phyloP scores from a whole-genome alignment of 2,888 invertebrate genomes.

The Cerastis leucographa region DNA sequence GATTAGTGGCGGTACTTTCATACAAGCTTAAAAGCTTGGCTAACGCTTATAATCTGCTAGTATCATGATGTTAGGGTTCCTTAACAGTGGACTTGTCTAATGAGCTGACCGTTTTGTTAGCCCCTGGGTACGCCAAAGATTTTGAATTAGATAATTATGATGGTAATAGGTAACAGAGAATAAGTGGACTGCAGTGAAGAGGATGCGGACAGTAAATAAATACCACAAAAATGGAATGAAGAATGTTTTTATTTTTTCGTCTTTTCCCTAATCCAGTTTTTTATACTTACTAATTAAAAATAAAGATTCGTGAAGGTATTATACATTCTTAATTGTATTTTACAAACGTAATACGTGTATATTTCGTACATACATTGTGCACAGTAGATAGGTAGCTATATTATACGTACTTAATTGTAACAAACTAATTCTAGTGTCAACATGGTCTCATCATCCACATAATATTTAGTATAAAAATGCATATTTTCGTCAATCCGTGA shows the following conservation, averaged over 20 bases:
- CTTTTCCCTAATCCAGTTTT: conserved; percentile 53
- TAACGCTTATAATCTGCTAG: no score
- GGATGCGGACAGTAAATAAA: conserved; percentile 1
- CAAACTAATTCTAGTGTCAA: conserved; percentile 35
- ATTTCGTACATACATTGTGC: conserved; percentile 33
- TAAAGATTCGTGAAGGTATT: conserved; percentile 51
- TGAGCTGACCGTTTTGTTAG: no score
- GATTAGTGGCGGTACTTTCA: no score
- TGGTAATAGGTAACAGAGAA: not conserved
- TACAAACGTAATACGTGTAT: conserved; percentile 14
- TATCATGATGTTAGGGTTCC: no score
- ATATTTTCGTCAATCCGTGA: not conserved
- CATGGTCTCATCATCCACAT: conserved; percentile 15
- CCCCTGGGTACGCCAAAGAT: no score
- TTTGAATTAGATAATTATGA: not conserved
- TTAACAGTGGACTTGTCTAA: no score
- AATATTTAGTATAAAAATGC: conserved; percentile 5
- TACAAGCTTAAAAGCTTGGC: no score
- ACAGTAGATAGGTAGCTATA: conserved; percentile 3
- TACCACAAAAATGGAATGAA: conserved; percentile 59
- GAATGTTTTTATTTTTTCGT: conserved; percentile 56
- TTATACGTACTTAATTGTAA: conserved; percentile 5
- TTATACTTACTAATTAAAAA: conserved; percentile 33
- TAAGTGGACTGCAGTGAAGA: no score
- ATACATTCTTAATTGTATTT: conserved; percentile 32